These are phyloP conservation scores for Netta rufina DNA, from an alignment of 2,797 vertebrate species.

Conservation along the genomic window DNA sequence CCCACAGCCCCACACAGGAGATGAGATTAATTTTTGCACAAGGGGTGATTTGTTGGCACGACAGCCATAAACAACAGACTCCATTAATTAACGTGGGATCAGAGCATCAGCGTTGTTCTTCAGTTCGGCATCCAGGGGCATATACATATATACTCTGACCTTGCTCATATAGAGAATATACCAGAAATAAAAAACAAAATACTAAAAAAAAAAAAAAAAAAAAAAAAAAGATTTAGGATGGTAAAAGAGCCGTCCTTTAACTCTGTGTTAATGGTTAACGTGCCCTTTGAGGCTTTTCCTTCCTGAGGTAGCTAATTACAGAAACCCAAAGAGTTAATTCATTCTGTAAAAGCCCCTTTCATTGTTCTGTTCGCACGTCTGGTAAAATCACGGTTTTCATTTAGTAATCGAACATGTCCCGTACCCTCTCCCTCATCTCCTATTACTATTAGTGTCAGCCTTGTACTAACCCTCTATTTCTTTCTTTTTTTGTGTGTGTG, in stretches of 20 bases:
- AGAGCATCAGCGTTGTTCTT: neutral
- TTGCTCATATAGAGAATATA: neutral
- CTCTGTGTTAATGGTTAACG: neutral
- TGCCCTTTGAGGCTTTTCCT: neutral
- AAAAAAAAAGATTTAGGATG: neutral
- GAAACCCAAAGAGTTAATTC: slow-evolving; percentile 26
- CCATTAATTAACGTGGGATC: slow-evolving; percentile 62
- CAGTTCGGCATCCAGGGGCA: slow-evolving; percentile 35
- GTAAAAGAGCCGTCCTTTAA: neutral
- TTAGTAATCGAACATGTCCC: slow-evolving; percentile 40
- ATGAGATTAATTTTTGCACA: slow-evolving; percentile 55
- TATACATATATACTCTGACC: neutral
- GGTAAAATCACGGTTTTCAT: slow-evolving; percentile 63
- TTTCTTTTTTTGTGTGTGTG: neutral
- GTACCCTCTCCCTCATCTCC: slow-evolving; percentile 37
- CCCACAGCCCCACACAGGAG: neutral
- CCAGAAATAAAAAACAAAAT: neutral
- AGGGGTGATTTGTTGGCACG: slow-evolving; percentile 48
- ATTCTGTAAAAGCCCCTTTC: slow-evolving; percentile 24
- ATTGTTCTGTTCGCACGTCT: slow-evolving; percentile 34
- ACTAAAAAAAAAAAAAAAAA: neutral
- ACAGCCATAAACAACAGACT: slow-evolving; percentile 80
- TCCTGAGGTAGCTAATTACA: slow-evolving; percentile 24
- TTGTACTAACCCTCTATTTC: slow-evolving; percentile 17
- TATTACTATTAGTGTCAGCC: slow-evolving; percentile 56